Conservation (phyloP, 2,888 invertebrate genomes). For the Tenthredo scrophulariae region DNA sequence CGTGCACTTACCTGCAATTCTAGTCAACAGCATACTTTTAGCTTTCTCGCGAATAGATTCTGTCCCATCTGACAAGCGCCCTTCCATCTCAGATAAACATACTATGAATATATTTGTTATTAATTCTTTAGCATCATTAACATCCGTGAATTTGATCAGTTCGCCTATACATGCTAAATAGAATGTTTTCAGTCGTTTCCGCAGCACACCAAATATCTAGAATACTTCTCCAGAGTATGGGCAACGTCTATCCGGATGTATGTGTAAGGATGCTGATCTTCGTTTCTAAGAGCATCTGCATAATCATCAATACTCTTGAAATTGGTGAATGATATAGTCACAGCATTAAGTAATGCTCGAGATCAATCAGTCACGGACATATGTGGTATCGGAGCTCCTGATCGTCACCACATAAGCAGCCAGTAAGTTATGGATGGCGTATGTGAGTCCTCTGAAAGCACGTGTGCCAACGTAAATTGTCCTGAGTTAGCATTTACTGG, state of each 20-base stretch:
- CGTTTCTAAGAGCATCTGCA: constrained; percentile 15
- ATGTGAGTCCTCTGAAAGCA: constrained; percentile 18
- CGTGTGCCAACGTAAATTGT: constrained; percentile 15
- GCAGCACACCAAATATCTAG: not conserved
- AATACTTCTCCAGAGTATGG: constrained; percentile 23
- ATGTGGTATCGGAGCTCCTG: constrained; percentile 9
- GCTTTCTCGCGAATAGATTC: constrained; percentile 4
- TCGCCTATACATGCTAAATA: constrained; percentile 13
- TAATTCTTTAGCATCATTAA: not conserved
- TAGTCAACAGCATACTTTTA: constrained; percentile 6
- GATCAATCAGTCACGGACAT: constrained; percentile 8
- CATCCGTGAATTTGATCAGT: constrained; percentile 5
- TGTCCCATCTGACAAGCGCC: not conserved
- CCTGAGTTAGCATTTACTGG: not conserved
- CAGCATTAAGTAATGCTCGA: constrained; percentile 20
- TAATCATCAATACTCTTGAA: constrained; percentile 12
- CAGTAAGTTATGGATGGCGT: not conserved
- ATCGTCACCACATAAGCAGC: constrained; percentile 11
- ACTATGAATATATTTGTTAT: constrained; percentile 12
- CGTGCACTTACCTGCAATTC: constrained; percentile 27
- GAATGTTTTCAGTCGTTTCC: not conserved
- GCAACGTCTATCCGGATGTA: constrained; percentile 1
- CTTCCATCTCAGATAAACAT: constrained; percentile 26
- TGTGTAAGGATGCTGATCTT: not conserved
- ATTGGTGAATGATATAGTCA: not conserved